Evolutionary conservation across 2,888 invertebrate genomes (phyloP).

Genomic region (Catocala nupta): DNA sequence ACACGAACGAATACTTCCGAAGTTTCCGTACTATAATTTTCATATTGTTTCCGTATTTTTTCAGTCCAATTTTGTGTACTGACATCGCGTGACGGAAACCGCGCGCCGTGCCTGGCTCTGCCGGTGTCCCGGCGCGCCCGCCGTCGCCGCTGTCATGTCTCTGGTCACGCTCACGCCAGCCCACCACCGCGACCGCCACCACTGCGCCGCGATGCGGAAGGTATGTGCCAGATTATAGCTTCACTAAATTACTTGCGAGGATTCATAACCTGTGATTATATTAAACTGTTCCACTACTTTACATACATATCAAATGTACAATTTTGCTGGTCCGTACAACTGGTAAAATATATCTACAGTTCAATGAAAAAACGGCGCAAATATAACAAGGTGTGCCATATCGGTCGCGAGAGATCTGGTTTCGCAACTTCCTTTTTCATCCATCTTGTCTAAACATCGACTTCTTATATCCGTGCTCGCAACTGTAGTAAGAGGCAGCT

Average conservation of each 20-base stretch:
- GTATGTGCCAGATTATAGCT: conserved; percentile 31
- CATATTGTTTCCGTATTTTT: conserved; percentile 61
- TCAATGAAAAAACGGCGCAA: conserved; percentile 20
- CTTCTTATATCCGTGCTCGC: conserved; percentile 65
- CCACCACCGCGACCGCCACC: conserved; percentile 32
- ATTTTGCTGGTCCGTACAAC: conserved; percentile 8
- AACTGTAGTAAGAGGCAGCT: conserved; percentile 70
- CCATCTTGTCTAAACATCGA: conserved; percentile 68
- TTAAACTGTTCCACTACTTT: conserved; percentile 1
- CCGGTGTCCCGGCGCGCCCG: conserved; percentile 66
- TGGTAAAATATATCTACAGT: too few relatives aligned
- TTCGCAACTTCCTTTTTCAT: conserved; percentile 66
- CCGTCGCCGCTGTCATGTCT: conserved; percentile 76
- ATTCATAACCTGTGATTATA: conserved; percentile 16
- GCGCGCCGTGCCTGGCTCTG: conserved; percentile 73
- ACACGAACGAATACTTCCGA: conserved; percentile 26
- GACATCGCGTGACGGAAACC: conserved; percentile 76
- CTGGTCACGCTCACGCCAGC: conserved; percentile 82
- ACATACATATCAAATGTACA: background rate
- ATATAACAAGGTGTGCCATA: conserved; percentile 38
- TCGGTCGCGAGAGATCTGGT: conserved; percentile 51
- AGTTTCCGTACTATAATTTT: conserved; percentile 36
- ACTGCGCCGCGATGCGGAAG: conserved; percentile 49
- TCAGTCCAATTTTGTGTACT: conserved; percentile 62
- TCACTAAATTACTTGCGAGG: conserved; percentile 17